Percentiles rank a stretch among this genome's conserved stretches.
Conservation (phyloP, 2,113 vertebrate genomes). For the Excalfactoria chinensis region DNA sequence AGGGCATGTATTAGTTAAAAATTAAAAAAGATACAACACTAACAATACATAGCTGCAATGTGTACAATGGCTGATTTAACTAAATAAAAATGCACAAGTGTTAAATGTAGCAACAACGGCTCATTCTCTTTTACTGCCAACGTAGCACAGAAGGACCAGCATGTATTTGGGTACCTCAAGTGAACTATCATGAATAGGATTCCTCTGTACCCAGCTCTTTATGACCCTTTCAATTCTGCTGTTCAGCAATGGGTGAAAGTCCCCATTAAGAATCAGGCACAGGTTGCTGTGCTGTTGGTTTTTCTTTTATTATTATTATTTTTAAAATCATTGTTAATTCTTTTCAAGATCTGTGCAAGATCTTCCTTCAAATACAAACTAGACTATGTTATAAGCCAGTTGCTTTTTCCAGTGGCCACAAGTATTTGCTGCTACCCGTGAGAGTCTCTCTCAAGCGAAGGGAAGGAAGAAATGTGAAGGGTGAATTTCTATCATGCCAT, state of each 20-base stretch:
- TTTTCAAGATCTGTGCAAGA: too few relatives aligned
- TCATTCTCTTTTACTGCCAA: background rate
- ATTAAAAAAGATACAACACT: slow-evolving; percentile 86
- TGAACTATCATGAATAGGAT: fast-evolving
- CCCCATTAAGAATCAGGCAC: background rate
- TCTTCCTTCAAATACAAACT: background rate
- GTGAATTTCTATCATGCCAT: background rate
- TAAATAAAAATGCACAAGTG: slow-evolving; percentile 96
- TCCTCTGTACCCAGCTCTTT: background rate
- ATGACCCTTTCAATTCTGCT: background rate
- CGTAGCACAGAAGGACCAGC: fast-evolving
- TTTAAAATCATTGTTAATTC: too few relatives aligned
- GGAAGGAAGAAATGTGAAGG: background rate
- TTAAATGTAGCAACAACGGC: slow-evolving; percentile 77
- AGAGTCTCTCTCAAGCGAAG: background rate
- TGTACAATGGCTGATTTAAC: slow-evolving; percentile 93
- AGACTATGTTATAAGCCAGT: fast-evolving
- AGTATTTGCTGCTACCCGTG: too few relatives aligned
- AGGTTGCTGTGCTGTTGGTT: background rate
- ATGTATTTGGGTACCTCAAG: fast-evolving
- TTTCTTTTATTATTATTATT: too few relatives aligned
- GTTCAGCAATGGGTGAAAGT: background rate
- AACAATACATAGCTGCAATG: slow-evolving; percentile 92
- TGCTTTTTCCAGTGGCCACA: background rate
- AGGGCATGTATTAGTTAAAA: slow-evolving; percentile 96